Conservation (phyloP, 64 coral and sea anemone genomes). For the Catalaphyllia jardinei region DNA sequence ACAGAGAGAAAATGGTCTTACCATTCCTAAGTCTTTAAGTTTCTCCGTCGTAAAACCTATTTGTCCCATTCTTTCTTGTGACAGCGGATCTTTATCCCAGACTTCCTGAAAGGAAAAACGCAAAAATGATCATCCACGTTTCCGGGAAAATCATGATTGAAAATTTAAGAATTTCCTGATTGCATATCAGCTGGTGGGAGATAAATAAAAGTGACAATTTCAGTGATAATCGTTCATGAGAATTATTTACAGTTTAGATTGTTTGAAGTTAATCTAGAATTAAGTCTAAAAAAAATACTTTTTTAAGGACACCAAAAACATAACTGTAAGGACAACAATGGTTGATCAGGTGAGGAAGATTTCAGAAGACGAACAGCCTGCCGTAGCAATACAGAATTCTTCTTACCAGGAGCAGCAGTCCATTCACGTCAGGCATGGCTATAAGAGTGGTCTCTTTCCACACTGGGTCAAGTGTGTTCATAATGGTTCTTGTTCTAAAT, state of each 20-base stretch:
- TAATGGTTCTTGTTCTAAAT: constrained; percentile 50
- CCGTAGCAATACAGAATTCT: background rate
- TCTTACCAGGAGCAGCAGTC: constrained; percentile 50
- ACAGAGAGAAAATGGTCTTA: background rate
- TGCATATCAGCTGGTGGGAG: no score
- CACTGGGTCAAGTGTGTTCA: constrained; percentile 70
- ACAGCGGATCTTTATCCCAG: constrained; percentile 73
- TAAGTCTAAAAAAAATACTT: no score
- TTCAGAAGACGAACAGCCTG: background rate
- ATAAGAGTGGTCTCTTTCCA: constrained; percentile 64
- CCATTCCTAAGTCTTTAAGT: constrained; percentile 56
- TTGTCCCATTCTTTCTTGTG: constrained; percentile 79
- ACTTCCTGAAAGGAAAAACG: constrained; percentile 53
- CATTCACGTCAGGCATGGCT: constrained; percentile 49
- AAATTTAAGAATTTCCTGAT: no score
- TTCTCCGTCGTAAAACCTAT: constrained; percentile 25
- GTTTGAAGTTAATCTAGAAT: no score
- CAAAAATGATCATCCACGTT: background rate
- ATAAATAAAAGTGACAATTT: no score
- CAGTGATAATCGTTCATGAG: no score
- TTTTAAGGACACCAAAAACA: no score
- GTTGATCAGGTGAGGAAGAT: background rate
- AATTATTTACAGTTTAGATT: no score
- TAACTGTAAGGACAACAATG: no score
- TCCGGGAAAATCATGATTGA: no score